Percentiles rank a stretch among this genome's conserved stretches.
These are phyloP conservation scores for Chrysomela aeneicollis DNA, from an alignment of 2,888 invertebrate species.

Conservation along the genomic window DNA sequence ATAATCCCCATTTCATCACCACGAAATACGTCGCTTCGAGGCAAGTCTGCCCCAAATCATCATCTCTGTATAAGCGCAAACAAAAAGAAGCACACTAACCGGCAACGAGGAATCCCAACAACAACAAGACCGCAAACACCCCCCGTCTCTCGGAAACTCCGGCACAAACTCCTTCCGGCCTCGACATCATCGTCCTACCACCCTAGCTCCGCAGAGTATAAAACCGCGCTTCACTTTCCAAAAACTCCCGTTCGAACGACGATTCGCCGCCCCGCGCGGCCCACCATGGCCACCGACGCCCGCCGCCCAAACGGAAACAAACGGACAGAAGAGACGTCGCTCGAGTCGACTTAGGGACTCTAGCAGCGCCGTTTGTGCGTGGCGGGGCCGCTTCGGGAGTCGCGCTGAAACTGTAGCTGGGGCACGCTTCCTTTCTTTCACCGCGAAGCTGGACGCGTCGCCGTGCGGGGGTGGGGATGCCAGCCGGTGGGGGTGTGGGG, in stretches of 20 bases:
- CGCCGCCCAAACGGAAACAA: too few relatives aligned
- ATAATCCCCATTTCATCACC: too few relatives aligned
- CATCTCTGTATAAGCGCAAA: background rate
- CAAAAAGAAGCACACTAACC: slow-evolving; percentile 19
- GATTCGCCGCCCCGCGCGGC: too few relatives aligned
- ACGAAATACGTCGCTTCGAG: too few relatives aligned
- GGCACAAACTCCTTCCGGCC: slow-evolving; percentile 1
- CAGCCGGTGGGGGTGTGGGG: too few relatives aligned
- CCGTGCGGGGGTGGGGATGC: slow-evolving; percentile 13
- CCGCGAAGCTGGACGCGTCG: slow-evolving; percentile 18
- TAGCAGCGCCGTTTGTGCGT: too few relatives aligned
- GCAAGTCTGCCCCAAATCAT: too few relatives aligned
- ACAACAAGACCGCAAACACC: slow-evolving; percentile 18
- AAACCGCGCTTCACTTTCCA: background rate
- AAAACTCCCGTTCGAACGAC: too few relatives aligned
- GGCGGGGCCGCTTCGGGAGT: slow-evolving; percentile 8
- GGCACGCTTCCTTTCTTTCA: too few relatives aligned
- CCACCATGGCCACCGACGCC: too few relatives aligned
- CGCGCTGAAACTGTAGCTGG: slow-evolving; percentile 23
- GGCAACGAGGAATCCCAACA: slow-evolving; percentile 19
- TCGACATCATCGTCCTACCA: slow-evolving; percentile 24
- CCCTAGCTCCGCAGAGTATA: background rate
- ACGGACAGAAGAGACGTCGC: too few relatives aligned
- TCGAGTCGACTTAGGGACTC: too few relatives aligned
- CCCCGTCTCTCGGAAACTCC: slow-evolving; percentile 1